Evolutionary conservation across 1,140 invertebrate genomes (phyloP).

Genomic region (Pachypsylla venusta): DNA sequence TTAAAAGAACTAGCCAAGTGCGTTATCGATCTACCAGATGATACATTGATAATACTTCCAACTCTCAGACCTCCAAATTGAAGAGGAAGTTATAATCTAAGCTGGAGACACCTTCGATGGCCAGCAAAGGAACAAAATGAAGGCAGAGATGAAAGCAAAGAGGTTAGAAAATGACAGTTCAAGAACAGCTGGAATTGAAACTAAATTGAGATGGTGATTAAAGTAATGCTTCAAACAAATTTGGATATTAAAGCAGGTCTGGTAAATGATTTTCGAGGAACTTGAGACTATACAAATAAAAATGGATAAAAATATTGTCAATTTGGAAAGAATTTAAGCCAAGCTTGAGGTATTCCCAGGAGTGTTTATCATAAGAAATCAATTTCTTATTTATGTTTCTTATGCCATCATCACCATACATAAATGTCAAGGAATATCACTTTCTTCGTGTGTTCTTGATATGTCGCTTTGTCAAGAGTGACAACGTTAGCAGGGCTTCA

Average conservation of each 20-base stretch:
- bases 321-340: slow-evolving; percentile 20
- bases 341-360: slow-evolving; percentile 28
- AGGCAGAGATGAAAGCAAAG: slow-evolving; percentile 22
- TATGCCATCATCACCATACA: slow-evolving; percentile 31
- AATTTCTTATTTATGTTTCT: slow-evolving; percentile 29
- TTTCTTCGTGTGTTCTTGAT: slow-evolving; percentile 26
- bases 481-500: slow-evolving; percentile 23
- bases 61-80: slow-evolving; percentile 1
- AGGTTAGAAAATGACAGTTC: slow-evolving; percentile 18
- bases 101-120: slow-evolving; percentile 1
- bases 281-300: no score
- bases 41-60: neutral
- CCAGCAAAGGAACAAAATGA: slow-evolving; percentile 4
- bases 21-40: neutral
- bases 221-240: slow-evolving; percentile 27
- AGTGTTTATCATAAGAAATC: slow-evolving; percentile 26
- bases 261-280: slow-evolving; percentile 24
- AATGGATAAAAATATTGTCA: slow-evolving; percentile 15
- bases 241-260: slow-evolving; percentile 26
- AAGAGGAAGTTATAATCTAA: slow-evolving; percentile 4
- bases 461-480: slow-evolving; percentile 29
- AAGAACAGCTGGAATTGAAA: slow-evolving; percentile 21
- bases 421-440: slow-evolving; percentile 30
- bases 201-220: slow-evolving; percentile 24
- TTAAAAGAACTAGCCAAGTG: slow-evolving; percentile 5